Evolutionary conservation across 2,113 vertebrate genomes (phyloP).

Genomic region (Cepphus grylle): DNA sequence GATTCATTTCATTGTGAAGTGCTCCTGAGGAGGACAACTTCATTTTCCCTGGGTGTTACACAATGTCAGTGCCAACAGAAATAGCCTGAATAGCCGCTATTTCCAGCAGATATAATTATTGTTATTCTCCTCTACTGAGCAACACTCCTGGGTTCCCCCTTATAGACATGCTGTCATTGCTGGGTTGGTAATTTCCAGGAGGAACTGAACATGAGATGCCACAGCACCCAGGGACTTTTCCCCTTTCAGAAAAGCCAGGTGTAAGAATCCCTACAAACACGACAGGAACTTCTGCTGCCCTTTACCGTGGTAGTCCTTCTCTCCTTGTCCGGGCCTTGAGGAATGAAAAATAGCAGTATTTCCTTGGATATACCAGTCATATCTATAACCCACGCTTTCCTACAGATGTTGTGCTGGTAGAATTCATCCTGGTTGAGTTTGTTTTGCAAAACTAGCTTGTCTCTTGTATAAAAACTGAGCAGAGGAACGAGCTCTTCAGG

Average conservation of each 20-base stretch:
- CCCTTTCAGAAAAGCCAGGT: not conserved
- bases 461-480: not conserved
- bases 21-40: not conserved
- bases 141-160: not conserved
- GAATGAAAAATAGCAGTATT: not conserved
- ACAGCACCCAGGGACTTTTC: not conserved
- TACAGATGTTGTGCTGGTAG: not conserved
- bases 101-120: not conserved
- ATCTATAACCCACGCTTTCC: not conserved
- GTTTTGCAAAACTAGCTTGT: not conserved
- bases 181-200: not conserved
- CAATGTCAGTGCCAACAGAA: not conserved
- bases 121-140: not conserved
- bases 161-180: not conserved
- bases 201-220: not conserved
- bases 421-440: not conserved
- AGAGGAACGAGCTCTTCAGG: not conserved
- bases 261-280: not conserved
- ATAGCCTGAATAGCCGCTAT: not conserved
- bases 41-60: not conserved
- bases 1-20: not conserved
- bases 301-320: not conserved
- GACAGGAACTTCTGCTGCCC: not conserved
- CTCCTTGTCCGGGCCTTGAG: not conserved
- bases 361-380: not conserved